Percentiles rank a stretch among this genome's conserved stretches.
These are phyloP conservation scores for Philereme transversata DNA, from an alignment of 2,888 invertebrate species.

Conservation along the genomic window DNA sequence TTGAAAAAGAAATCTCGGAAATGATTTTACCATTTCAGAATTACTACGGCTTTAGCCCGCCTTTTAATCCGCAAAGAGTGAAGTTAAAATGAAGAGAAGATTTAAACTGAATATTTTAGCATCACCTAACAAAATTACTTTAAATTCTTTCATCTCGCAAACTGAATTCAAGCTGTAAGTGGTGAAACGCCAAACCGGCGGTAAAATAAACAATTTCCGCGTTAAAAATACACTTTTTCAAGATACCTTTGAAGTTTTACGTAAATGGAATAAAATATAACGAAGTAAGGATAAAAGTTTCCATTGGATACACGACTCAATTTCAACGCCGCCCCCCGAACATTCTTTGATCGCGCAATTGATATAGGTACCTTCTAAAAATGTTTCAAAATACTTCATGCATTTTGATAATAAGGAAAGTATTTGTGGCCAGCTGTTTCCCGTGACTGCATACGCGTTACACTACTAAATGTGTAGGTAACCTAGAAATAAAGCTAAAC, in stretches of 20 bases:
- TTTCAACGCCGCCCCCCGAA: constrained; percentile 42
- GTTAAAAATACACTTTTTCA: constrained; percentile 40
- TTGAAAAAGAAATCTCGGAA: constrained; percentile 7
- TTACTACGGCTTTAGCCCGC: constrained; percentile 15
- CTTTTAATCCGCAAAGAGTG: constrained; percentile 26
- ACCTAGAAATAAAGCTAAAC: too few species aligned
- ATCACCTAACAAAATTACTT: constrained; percentile 25
- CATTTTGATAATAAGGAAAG: constrained; percentile 2
- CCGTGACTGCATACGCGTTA: too few species aligned
- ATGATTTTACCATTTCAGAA: constrained; percentile 19
- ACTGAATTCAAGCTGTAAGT: constrained; percentile 29
- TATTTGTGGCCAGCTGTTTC: too few species aligned
- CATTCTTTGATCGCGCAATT: constrained; percentile 58
- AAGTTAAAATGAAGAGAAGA: constrained; percentile 31
- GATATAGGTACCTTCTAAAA: constrained; percentile 35
- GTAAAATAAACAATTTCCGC: constrained; percentile 47
- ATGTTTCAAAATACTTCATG: constrained; percentile 2
- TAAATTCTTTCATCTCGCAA: constrained; percentile 28
- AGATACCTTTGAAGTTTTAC: constrained; percentile 45
- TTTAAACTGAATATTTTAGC: constrained; percentile 30
- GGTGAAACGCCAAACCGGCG: constrained; percentile 32
- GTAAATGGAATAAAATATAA: constrained; percentile 62
- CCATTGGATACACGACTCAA: constrained; percentile 43
- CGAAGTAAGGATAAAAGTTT: constrained; percentile 55
- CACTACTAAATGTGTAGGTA: too few species aligned